Evolutionary conservation across 2,888 invertebrate species (phyloP).

Genomic region (Hylaea fasciaria): DNA sequence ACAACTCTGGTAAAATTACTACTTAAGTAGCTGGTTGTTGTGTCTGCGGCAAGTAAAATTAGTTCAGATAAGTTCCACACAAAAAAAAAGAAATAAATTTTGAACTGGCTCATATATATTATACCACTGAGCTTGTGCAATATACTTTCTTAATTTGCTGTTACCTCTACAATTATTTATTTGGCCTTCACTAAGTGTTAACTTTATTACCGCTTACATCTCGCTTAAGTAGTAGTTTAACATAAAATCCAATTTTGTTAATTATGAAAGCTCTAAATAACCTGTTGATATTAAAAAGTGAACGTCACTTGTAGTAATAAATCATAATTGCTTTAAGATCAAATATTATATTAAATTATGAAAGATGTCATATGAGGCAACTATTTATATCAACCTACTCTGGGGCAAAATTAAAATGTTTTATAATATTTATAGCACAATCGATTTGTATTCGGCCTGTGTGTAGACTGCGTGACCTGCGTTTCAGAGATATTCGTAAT

Average conservation of each 20-base stretch:
- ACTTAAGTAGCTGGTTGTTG: too few relatives aligned
- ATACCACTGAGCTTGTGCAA: too few relatives aligned
- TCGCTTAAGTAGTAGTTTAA: slow-evolving; percentile 16
- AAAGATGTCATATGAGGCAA: slow-evolving; percentile 17
- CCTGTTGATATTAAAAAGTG: slow-evolving; percentile 31
- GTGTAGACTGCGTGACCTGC: slow-evolving; percentile 49
- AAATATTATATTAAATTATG: slow-evolving; percentile 22
- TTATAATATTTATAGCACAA: slow-evolving; percentile 53
- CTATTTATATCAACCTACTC: slow-evolving; percentile 17
- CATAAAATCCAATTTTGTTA: slow-evolving; percentile 30
- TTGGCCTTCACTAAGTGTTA: slow-evolving; percentile 15
- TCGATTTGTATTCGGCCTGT: slow-evolving; percentile 55
- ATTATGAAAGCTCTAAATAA: slow-evolving; percentile 21
- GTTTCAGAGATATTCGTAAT: slow-evolving; percentile 60
- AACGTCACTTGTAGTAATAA: slow-evolving; percentile 24
- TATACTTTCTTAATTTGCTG: slow-evolving; percentile 10
- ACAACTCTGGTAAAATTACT: not conserved
- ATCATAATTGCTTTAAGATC: slow-evolving; percentile 23
- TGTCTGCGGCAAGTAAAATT: too few relatives aligned
- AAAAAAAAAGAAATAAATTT: too few relatives aligned
- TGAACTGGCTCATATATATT: too few relatives aligned
- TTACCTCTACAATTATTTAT: slow-evolving; percentile 6
- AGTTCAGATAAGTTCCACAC: too few relatives aligned
- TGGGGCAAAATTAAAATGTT: slow-evolving; percentile 29
- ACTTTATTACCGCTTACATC: slow-evolving; percentile 23